These are phyloP conservation scores for Bombus impatiens DNA, from an alignment of 1,140 invertebrate genomes.

Conservation along the genomic window DNA sequence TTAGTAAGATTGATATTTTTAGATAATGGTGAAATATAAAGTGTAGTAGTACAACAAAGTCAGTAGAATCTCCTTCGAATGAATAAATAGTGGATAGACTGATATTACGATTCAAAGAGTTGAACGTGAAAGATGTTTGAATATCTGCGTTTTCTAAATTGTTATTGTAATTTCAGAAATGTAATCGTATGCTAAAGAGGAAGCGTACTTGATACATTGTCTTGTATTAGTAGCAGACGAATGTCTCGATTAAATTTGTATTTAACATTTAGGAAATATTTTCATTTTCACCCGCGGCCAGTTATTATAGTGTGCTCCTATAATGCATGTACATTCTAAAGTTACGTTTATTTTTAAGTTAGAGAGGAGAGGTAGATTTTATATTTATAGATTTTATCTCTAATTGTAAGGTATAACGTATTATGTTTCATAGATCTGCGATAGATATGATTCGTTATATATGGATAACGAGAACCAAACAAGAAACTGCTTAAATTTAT, in stretches of 20 bases:
- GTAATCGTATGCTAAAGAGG: not conserved
- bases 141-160: conserved; percentile 4
- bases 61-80: conserved; percentile 43
- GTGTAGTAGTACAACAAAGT: not conserved
- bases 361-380: not conserved
- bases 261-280: conserved; percentile 40
- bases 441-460: conserved; percentile 32
- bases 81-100: conserved; percentile 30
- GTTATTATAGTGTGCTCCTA: conserved; percentile 64
- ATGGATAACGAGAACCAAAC: conserved; percentile 27
- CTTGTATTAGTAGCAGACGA: not conserved
- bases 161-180: not conserved
- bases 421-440: conserved; percentile 63
- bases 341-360: conserved; percentile 37
- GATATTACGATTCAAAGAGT: conserved; percentile 38
- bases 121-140: not conserved
- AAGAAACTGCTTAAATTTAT: conserved; percentile 53
- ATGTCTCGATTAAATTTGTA: conserved; percentile 42
- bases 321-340: conserved; percentile 54
- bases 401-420: conserved; percentile 41
- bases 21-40: not conserved
- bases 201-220: not conserved
- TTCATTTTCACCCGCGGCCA: conserved; percentile 58
- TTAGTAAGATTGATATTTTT: conserved; percentile 7
- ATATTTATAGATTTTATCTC: conserved; percentile 16